Base-by-base conservation (phyloP, 2,113 vertebrate species). In the Triplophysa rosa region DNA sequence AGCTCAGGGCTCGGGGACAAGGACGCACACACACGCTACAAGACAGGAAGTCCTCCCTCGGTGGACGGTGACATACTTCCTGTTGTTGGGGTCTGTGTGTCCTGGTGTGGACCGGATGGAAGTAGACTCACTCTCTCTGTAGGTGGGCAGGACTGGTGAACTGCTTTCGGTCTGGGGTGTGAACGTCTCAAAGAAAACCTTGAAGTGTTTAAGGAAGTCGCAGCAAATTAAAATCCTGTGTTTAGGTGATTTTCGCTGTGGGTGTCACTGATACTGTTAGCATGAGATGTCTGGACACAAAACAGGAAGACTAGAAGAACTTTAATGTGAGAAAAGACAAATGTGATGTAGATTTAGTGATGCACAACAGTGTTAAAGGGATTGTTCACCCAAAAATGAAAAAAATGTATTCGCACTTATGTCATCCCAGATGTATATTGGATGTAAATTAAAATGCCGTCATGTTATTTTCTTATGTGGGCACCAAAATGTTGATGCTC, bases 21-120 rank as follows among this genome's bases (percentile, higher is more conserved):
- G 62, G 62, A 77, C 45, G 11, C 78, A 68, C 77, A 56, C 67
- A 78, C 65, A 52, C 56, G 24, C 24, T 77, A 7, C 16, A 17
- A 17, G 59, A 83, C 67, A 81, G 72, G 78, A 81, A 83, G 72
- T 83, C 68, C 62, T 64, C 74, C 59, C 21, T 26, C 42, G 67
- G 82, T 73, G 74, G 67, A 70, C 33, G 33, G 26, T 64, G 68
- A 79, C 72, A 67, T 45, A 59, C 49, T 80, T 80, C 81, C 78
- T 83, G 84, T 65, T 80, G 52, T 77, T 33, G 17, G 61, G 67
- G 12, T n/a, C 14, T 66, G 65, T 49, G 52, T 13, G 54, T 26
- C 61, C 66, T 76, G 58, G 52, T 73, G 68, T 7, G 33, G 29
- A 49, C 58, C 73, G 58, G 69, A 78, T 64, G 61, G 40, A 40